Base-by-base conservation (phyloP, 2,113 vertebrate species). In the Crotalus viridis region DNA sequence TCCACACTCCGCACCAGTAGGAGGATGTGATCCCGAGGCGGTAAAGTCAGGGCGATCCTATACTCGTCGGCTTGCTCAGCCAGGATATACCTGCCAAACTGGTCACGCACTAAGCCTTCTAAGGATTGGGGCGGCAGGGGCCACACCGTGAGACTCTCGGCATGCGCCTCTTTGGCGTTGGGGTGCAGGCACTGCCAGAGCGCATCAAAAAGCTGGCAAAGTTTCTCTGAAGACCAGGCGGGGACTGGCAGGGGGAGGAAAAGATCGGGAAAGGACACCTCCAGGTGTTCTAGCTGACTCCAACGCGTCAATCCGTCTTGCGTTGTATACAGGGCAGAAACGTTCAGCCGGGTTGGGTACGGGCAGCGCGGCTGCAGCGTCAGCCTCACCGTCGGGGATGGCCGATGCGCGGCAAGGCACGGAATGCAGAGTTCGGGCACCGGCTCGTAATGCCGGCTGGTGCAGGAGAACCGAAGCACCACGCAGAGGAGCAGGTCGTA, bases 61-160 rank as follows among this genome's bases (percentile, higher is more conserved):
- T 98, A 97, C 74, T 91, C 90, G 0, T 96, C 93, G 0, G 74
- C n/a, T 2, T 69, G 87, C 10, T 98, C 95, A 1, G 95, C 96
- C 17, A 98, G 81, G 0, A 98, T 94, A 28, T 97, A 98, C 3
- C 96, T 95, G 12, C 96, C 96, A 93, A 99, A 98, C 93, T 98
- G 97, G 26, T 87, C 88, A 24, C 96, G 61, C 46, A 98, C 95
- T 94, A 99, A 33, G 17, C 93, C 51, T 0, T 88, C 87, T 15
- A 99, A 94, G 7, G 96, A 93, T 0, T 52, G 28, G 0, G 97
- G 96, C 15, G 94, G 90, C 28, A 97, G 92, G 24, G 97, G 97
- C 91, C 98, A 98, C 96, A 98, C 98, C 92, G 98, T 98, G 9
- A 98, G 97, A 92, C 98, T 99, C 56, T 95, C 96, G 0, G 95